These are phyloP conservation scores for Aldabrachelys gigantea DNA, from an alignment of 2,113 vertebrate species.

Conservation along the genomic window DNA sequence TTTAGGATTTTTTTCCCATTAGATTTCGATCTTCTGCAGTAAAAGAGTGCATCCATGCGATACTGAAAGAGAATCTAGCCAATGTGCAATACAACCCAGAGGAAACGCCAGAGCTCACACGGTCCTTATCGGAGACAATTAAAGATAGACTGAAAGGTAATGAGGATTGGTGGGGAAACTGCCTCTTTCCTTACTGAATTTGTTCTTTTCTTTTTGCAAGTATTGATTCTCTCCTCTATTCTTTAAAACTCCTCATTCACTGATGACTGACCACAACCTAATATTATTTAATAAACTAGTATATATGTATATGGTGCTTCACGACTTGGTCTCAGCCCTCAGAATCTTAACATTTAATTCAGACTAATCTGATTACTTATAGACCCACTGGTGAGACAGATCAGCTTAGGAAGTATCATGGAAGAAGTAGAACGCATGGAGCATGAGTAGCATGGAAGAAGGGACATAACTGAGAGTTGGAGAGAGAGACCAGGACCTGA, in stretches of 20 bases:
- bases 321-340: not conserved
- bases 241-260: not conserved
- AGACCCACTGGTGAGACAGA: not conserved
- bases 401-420: not conserved
- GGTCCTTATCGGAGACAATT: constrained; percentile 85
- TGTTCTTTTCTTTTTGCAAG: not conserved
- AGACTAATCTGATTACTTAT: not conserved
- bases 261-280: fast-evolving
- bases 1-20: not conserved
- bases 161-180: not conserved
- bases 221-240: not conserved
- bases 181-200: not conserved
- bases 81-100: constrained; percentile 83
- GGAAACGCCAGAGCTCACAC: constrained; percentile 81
- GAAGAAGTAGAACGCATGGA: not conserved
- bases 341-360: not conserved
- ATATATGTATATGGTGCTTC: not conserved
- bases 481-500: not conserved
- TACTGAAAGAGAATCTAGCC: constrained; percentile 87
- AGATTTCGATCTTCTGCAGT: constrained; percentile 90
- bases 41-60: constrained; percentile 86
- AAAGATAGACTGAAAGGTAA: constrained; percentile 92
- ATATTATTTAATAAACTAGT: not conserved
- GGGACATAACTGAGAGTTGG: not conserved
- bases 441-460: not conserved